Evolutionary conservation across 2,113 vertebrate species (phyloP).

Genomic region (Colaptes auratus): DNA sequence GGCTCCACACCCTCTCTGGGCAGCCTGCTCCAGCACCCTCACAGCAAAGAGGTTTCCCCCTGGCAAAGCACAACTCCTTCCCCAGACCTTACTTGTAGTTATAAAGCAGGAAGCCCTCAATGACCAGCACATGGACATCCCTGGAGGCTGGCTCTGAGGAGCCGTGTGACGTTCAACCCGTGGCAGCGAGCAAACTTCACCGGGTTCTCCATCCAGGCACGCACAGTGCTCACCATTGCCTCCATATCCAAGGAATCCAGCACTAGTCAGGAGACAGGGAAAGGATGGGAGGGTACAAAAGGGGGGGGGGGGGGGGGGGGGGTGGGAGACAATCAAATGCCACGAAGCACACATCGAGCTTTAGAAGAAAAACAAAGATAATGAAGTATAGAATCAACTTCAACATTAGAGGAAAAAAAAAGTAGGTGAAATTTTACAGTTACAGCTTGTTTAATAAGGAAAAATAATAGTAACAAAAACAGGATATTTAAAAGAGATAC

Average conservation of each 20-base stretch:
- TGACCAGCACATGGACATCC: conserved; percentile 86
- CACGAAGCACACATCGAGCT: background rate
- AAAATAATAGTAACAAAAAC: background rate
- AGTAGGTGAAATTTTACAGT: conserved; percentile 1
- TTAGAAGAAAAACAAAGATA: background rate
- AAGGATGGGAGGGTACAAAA: too few relatives aligned
- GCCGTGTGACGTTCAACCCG: conserved; percentile 80
- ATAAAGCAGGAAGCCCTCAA: conserved; percentile 97
- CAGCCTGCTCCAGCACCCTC: too few relatives aligned
- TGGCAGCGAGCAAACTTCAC: conserved; percentile 94
- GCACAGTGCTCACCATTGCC: conserved; percentile 93
- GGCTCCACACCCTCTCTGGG: too few relatives aligned
- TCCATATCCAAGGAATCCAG: conserved; percentile 91
- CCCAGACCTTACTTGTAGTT: conserved; percentile 83
- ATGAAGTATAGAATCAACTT: background rate
- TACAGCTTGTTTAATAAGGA: background rate
- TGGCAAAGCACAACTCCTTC: background rate
- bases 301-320: background rate
- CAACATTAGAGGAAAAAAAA: background rate
- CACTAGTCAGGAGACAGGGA: conserved; percentile 72
- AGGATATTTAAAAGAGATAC: conserved; percentile 13
- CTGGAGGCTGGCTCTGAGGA: conserved; percentile 50
- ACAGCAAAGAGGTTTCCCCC: background rate
- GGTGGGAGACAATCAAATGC: background rate
- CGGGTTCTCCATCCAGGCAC: conserved; percentile 87